A percentile compares a stretch with the other conserved stretches of the same genome.
Conservation (phyloP, 2,797 vertebrate genomes). For the Sebastes melanostomus region DNA sequence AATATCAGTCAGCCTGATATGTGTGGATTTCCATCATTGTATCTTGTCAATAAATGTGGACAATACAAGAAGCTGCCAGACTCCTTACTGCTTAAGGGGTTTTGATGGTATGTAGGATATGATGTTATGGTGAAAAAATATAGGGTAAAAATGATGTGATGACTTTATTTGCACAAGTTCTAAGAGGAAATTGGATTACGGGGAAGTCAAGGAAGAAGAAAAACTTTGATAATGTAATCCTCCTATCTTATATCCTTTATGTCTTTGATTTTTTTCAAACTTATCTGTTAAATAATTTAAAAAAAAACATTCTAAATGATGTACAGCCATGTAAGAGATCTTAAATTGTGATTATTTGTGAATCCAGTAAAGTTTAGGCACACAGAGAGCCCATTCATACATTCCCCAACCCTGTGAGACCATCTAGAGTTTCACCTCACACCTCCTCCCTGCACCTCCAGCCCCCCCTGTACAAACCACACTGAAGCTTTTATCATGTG, state of each 20-base stretch:
- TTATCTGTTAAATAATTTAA: not conserved
- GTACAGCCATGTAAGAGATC: not conserved
- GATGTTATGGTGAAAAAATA: not conserved
- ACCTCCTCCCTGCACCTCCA: constrained; percentile 55
- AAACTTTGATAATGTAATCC: not conserved
- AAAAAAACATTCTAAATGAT: not conserved
- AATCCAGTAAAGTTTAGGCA: constrained; percentile 40
- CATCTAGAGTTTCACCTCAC: constrained; percentile 77
- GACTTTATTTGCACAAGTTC: constrained; percentile 10
- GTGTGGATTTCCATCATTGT: not conserved
- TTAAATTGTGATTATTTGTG: constrained; percentile 36
- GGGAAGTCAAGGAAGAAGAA: not conserved
- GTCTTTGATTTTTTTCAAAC: not conserved
- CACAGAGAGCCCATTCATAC: constrained; percentile 83
- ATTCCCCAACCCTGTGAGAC: constrained; percentile 74
- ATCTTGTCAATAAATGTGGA: not conserved
- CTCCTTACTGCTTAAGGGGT: not conserved
- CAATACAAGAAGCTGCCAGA: not conserved
- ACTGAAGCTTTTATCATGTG: constrained; percentile 62
- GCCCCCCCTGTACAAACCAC: constrained; percentile 47
- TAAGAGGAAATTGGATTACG: constrained; percentile 40
- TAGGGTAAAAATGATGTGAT: not conserved
- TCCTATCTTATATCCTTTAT: not conserved
- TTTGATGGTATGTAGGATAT: not conserved
- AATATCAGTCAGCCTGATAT: not conserved